Evolutionary conservation across 2,888 invertebrate species (phyloP).

Genomic region (Leucania comma): DNA sequence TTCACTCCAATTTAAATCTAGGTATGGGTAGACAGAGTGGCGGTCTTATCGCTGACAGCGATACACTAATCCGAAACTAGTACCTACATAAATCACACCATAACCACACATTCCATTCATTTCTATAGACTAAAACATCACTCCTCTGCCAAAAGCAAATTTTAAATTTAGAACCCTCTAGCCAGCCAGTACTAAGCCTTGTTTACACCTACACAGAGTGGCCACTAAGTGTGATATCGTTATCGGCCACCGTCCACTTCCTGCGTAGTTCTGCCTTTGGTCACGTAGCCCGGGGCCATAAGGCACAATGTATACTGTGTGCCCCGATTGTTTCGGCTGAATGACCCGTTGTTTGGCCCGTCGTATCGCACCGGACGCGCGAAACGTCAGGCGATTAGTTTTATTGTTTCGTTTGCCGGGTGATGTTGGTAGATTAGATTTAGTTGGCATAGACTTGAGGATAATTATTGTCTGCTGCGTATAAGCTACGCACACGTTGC

Average conservation of each 20-base stretch:
- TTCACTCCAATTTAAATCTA: too few species aligned
- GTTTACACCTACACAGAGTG: conserved; percentile 64
- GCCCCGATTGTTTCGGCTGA: conserved; percentile 66
- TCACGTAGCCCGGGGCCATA: conserved; percentile 74
- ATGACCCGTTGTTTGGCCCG: conserved; percentile 65
- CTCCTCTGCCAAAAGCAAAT: conserved; percentile 20
- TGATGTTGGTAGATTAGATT: conserved; percentile 50
- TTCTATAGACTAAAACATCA: conserved; percentile 6
- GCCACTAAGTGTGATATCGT: conserved; percentile 70
- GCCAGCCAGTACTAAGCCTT: conserved; percentile 49
- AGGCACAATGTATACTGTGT: conserved; percentile 74
- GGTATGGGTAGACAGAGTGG: too few species aligned
- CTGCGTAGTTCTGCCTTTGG: conserved; percentile 70
- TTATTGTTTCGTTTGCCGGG: conserved; percentile 67
- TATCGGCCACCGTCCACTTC: conserved; percentile 74
- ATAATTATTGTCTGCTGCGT: conserved; percentile 16
- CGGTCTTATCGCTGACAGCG: neutral
- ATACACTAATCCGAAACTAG: neutral
- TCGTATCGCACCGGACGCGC: conserved; percentile 75
- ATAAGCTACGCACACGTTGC: neutral
- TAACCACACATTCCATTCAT: neutral
- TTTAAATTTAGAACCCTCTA: conserved; percentile 51
- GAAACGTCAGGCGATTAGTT: conserved; percentile 64
- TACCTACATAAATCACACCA: conserved; percentile 2
- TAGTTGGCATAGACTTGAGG: conserved; percentile 31